These are phyloP conservation scores for Amblyopsis rosae DNA, from an alignment of 2,113 vertebrate species.

Conservation along the genomic window DNA sequence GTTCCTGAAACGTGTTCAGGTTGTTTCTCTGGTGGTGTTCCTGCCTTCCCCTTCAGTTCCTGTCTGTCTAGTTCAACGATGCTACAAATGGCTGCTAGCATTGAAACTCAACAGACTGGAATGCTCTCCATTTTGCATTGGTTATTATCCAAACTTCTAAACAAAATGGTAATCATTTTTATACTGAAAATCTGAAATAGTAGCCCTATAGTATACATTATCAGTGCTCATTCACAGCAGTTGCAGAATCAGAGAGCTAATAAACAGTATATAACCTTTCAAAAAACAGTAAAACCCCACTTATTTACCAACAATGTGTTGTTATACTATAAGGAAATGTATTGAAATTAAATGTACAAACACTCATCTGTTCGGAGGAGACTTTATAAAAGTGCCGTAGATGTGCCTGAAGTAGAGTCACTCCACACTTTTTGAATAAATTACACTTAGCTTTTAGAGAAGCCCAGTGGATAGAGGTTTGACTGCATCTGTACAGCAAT, in stretches of 20 bases:
- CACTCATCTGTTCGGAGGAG: conserved; percentile 8
- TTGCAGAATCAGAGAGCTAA: no score
- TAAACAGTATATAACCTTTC: no score
- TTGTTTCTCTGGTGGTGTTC: conserved; percentile 27
- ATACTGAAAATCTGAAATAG: no score
- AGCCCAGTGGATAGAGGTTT: conserved; percentile 2
- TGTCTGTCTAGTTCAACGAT: conserved; percentile 27
- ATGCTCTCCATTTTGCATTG: conserved; percentile 19
- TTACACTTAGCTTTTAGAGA: conserved; percentile 23
- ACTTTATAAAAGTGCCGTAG: conserved; percentile 11
- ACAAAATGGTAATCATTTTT: no score
- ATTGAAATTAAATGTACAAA: conserved; percentile 2
- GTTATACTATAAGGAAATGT: not conserved
- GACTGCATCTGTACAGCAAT: not conserved
- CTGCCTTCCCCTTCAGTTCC: conserved; percentile 22
- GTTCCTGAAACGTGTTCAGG: conserved; percentile 22
- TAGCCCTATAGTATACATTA: no score
- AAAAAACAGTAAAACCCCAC: no score
- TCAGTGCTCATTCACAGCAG: no score
- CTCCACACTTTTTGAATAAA: conserved; percentile 5
- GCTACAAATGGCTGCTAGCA: conserved; percentile 29
- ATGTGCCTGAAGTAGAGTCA: conserved; percentile 6
- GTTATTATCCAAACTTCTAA: no score
- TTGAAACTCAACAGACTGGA: conserved; percentile 7
- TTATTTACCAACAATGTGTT: no score